Conservation (phyloP, 2,797 vertebrate genomes). For the Dryobates pubescens region DNA sequence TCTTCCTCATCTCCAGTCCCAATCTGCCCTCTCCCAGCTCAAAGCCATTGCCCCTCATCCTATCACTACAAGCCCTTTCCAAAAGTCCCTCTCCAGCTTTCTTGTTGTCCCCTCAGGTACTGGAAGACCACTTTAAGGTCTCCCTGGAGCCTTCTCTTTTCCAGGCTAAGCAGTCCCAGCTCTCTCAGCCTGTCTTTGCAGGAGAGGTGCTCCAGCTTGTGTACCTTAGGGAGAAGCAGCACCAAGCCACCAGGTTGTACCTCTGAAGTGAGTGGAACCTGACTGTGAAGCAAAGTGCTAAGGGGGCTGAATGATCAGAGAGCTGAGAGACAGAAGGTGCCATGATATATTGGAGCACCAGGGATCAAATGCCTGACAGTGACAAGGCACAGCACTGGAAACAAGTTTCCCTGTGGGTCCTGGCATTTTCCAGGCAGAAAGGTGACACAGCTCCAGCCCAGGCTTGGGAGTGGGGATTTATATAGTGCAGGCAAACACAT, state of each 20-base stretch:
- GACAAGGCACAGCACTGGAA: conserved; percentile 3
- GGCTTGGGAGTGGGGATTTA: conserved; percentile 51
- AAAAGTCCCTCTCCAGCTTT: too few relatives aligned
- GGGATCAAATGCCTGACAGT: neutral
- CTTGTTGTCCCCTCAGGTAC: too few relatives aligned
- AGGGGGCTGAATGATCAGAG: neutral
- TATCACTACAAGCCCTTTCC: too few relatives aligned
- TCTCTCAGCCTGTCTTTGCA: too few relatives aligned
- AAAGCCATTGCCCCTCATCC: too few relatives aligned
- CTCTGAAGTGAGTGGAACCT: neutral
- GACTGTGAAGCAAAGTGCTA: neutral
- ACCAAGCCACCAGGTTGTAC: neutral
- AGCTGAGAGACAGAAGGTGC: conserved; percentile 39
- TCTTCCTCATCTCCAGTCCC: too few relatives aligned
- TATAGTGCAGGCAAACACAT: conserved; percentile 68
- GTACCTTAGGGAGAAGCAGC: neutral
- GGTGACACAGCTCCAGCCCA: conserved; percentile 41
- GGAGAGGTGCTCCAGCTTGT: too few relatives aligned
- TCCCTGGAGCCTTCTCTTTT: too few relatives aligned
- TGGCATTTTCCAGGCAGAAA: conserved; percentile 59
- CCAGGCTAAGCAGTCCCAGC: too few relatives aligned
- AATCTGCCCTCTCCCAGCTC: too few relatives aligned
- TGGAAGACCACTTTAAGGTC: too few relatives aligned
- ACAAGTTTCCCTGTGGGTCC: neutral
- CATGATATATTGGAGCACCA: conserved; percentile 2